A percentile compares a stretch with the other conserved stretches of the same genome.
These are phyloP conservation scores for Chrysolina haemoptera DNA, from an alignment of 2,888 invertebrate genomes.

Conservation along the genomic window DNA sequence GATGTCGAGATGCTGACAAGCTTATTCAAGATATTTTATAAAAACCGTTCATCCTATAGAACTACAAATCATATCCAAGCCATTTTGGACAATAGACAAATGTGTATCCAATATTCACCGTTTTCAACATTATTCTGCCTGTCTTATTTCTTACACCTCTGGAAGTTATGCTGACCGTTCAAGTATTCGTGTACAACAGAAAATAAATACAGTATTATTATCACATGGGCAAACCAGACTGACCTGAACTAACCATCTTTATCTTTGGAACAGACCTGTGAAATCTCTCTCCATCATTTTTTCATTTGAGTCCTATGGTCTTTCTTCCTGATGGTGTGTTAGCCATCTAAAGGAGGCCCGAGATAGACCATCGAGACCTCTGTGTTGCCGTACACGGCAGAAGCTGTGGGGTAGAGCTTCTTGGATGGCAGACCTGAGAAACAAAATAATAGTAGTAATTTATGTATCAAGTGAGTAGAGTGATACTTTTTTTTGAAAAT, in stretches of 20 bases:
- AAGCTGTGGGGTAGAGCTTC: conserved; percentile 94
- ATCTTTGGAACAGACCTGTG: conserved; percentile 45
- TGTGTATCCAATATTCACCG: background rate
- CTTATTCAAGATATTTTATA: no score
- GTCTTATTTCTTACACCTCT: background rate
- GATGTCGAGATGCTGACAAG: no score
- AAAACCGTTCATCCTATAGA: no score
- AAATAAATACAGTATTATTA: conserved; percentile 60
- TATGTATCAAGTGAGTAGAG: background rate
- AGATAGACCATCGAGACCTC: conserved; percentile 99
- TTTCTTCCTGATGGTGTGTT: conserved; percentile 68
- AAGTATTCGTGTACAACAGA: conserved; percentile 46
- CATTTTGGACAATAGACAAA: background rate
- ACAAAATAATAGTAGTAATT: background rate
- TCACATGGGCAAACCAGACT: conserved; percentile 70
- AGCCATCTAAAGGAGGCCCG: conserved; percentile 97
- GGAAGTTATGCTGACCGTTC: conserved; percentile 37
- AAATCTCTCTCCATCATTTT: conserved; percentile 46
- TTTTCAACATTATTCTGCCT: background rate
- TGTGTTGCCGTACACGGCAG: conserved; percentile 99
- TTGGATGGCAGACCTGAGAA: conserved; percentile 89
- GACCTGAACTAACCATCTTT: conserved; percentile 56
- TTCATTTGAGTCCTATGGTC: conserved; percentile 34
- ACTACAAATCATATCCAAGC: no score
- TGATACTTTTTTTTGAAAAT: no score